Conservation (phyloP, 1,140 invertebrate species). For the Neodiprion fabricii region DNA sequence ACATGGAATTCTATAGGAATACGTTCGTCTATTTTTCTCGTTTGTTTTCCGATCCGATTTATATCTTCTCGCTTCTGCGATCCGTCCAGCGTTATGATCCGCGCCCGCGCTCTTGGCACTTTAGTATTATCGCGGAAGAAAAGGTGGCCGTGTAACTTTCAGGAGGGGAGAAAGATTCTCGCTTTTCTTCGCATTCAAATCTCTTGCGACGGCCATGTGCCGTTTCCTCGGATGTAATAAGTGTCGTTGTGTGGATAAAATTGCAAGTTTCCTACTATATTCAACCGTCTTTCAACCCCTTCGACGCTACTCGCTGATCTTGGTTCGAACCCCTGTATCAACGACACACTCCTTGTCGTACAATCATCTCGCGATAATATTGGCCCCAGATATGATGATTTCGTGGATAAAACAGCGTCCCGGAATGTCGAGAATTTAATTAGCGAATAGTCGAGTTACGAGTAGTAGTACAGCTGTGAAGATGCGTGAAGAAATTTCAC, state of each 20-base stretch:
- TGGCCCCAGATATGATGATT: too few species aligned
- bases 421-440: neutral
- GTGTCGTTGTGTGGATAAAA: neutral
- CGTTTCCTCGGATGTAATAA: neutral
- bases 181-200: constrained; percentile 62
- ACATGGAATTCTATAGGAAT: neutral
- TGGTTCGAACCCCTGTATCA: too few species aligned
- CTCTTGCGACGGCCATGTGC: constrained; percentile 35
- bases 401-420: neutral
- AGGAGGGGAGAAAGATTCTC: constrained; percentile 42
- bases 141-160: neutral
- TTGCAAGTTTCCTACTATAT: too few species aligned
- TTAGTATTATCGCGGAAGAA: neutral
- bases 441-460: neutral
- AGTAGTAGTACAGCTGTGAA: neutral
- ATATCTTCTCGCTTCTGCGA: too few species aligned
- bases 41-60: too few species aligned
- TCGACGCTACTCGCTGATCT: too few species aligned
- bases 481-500: neutral
- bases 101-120: neutral
- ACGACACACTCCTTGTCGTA: too few species aligned
- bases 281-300: too few species aligned
- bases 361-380: too few species aligned
- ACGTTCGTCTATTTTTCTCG: neutral
- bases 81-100: neutral